Percentiles rank a stretch among this genome's conserved stretches.
These are phyloP conservation scores for Diadema setosum DNA, from an alignment of 35 echinoderm and acorn worm genomes.

Conservation along the genomic window DNA sequence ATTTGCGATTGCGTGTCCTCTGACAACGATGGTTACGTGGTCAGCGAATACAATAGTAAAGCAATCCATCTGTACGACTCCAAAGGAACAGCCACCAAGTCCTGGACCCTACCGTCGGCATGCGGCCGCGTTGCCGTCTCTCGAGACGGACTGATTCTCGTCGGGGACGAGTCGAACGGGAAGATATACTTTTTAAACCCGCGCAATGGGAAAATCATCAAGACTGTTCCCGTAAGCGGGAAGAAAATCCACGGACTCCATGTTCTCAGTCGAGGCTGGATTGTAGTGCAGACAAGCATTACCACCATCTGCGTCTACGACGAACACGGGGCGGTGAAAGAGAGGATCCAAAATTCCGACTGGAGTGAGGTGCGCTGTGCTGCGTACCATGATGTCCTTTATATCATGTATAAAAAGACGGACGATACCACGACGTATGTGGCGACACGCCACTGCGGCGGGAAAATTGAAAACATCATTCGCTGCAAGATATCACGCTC, in stretches of 20 bases:
- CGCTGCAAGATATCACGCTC: conserved; percentile 16
- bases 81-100: not conserved
- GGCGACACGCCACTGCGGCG: not conserved
- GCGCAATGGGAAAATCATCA: not conserved
- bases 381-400: not conserved
- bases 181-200: not conserved
- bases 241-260: not conserved
- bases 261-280: not conserved
- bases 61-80: not conserved
- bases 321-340: not conserved
- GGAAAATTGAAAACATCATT: not conserved
- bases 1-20: not conserved
- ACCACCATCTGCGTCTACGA: not conserved
- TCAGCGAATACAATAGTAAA: conserved; percentile 15
- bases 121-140: not conserved
- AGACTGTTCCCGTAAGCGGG: not conserved
- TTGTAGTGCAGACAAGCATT: not conserved
- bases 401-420: not conserved
- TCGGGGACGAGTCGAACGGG: not conserved
- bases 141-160: not conserved
- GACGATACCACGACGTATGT: not conserved
- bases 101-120: not conserved
- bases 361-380: conserved; percentile 1
- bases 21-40: not conserved
- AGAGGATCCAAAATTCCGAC: not conserved